Evolutionary conservation across 2,888 invertebrate genomes (phyloP).

Genomic region (Cotesia congregata): DNA sequence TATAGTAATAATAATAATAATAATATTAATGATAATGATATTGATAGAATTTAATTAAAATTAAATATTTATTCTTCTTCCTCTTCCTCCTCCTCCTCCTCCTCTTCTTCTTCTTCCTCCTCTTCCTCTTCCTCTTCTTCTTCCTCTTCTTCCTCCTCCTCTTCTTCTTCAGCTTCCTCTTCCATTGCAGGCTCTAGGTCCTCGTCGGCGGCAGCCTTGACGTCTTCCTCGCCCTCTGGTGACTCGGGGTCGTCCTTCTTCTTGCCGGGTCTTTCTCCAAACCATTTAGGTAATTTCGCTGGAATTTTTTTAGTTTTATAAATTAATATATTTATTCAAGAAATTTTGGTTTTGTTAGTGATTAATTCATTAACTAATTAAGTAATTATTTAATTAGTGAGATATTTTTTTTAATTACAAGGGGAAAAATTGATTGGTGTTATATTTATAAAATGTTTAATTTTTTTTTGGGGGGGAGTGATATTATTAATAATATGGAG

Average conservation of each 20-base stretch:
- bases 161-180: slow-evolving; percentile 80
- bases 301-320: slow-evolving; percentile 50
- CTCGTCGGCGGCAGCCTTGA: slow-evolving; percentile 82
- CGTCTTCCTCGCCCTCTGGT: slow-evolving; percentile 92
- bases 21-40: not conserved
- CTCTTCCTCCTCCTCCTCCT: slow-evolving; percentile 66
- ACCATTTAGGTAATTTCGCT: slow-evolving; percentile 96
- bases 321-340: not conserved
- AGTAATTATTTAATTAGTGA: too few species aligned
- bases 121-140: slow-evolving; percentile 58
- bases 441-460: too few species aligned
- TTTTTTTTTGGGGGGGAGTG: too few species aligned
- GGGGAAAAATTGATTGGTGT: too few species aligned
- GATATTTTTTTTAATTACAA: too few species aligned
- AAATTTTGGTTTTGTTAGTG: not conserved
- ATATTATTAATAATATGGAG: too few species aligned
- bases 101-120: slow-evolving; percentile 65
- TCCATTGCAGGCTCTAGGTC: slow-evolving; percentile 80
- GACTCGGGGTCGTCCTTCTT: slow-evolving; percentile 90
- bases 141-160: slow-evolving; percentile 74
- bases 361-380: not conserved
- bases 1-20: not conserved
- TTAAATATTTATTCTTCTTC: slow-evolving; percentile 60
- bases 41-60: slow-evolving; percentile 41
- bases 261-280: slow-evolving; percentile 95